A percentile compares a stretch with the other conserved stretches of the same genome.
Evolutionary conservation across 2,113 vertebrate species (phyloP).

Genomic region (Nettapus auritus): DNA sequence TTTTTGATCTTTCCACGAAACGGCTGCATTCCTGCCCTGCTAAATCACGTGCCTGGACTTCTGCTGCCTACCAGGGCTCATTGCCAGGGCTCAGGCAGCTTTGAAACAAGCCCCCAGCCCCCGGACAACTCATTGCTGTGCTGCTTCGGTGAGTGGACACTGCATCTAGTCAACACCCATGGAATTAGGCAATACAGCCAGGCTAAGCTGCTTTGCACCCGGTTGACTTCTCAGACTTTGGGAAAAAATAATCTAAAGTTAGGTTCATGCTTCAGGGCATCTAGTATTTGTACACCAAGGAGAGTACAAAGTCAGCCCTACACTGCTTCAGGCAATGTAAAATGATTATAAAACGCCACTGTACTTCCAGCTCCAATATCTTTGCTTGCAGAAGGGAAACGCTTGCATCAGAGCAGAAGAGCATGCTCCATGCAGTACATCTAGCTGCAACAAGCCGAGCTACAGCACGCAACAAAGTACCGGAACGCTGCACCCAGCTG

Average conservation of each 20-base stretch:
- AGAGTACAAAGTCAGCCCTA: background rate
- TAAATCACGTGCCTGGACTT: background rate
- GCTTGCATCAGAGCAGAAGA: background rate
- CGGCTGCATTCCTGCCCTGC: slow-evolving; percentile 25
- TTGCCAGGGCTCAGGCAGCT: background rate
- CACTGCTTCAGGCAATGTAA: background rate
- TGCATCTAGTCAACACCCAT: background rate
- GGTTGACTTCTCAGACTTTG: background rate
- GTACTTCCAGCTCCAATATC: background rate
- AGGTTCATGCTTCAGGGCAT: background rate
- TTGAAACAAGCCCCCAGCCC: background rate
- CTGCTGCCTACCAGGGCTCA: slow-evolving; percentile 1
- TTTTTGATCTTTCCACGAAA: slow-evolving; percentile 49
- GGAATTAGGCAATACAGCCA: background rate
- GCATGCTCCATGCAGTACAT: background rate
- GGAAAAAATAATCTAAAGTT: background rate
- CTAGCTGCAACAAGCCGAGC: slow-evolving; percentile 28
- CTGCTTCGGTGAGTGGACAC: background rate
- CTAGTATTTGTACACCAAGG: background rate
- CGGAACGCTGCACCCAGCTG: background rate
- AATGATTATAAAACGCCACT: background rate
- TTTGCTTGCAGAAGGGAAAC: background rate
- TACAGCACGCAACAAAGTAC: background rate
- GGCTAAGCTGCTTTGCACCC: background rate
- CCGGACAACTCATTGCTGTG: background rate